Conservation (phyloP, 2,113 vertebrate genomes). For the Vulpes ferrilata region DNA sequence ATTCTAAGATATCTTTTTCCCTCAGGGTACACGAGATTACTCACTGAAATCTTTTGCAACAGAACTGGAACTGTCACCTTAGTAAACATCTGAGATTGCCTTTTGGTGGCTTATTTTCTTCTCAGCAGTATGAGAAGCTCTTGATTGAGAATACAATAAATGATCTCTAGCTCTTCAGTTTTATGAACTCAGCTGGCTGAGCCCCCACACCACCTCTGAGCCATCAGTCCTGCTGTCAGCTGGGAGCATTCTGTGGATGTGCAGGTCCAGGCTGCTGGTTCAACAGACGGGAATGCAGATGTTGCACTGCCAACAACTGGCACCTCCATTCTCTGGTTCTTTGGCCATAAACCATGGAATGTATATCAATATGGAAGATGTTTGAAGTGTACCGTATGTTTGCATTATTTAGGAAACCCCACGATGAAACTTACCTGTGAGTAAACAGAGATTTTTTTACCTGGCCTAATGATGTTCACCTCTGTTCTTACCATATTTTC, state of each 20-base stretch:
- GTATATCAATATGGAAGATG: background rate
- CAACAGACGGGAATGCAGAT: background rate
- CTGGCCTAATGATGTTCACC: background rate
- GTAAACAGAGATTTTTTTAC: background rate
- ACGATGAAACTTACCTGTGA: background rate
- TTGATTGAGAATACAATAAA: conserved; percentile 33
- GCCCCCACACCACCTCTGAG: background rate
- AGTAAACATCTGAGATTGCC: background rate
- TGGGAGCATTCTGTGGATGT: background rate
- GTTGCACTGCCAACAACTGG: background rate
- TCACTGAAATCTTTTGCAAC: background rate
- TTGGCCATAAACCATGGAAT: background rate
- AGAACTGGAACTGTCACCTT: background rate
- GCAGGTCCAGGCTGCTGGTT: accelerated
- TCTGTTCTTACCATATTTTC: background rate
- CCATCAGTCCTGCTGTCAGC: background rate
- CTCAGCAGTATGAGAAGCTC: background rate
- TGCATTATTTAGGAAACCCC: background rate
- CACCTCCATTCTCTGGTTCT: background rate
- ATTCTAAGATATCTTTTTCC: background rate
- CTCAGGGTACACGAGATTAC: background rate
- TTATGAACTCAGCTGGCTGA: background rate
- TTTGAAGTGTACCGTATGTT: background rate
- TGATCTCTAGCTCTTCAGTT: background rate
- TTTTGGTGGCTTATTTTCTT: conserved; percentile 38